Conservation (phyloP, 2,888 invertebrate genomes). For the Heliconius charithonia region DNA sequence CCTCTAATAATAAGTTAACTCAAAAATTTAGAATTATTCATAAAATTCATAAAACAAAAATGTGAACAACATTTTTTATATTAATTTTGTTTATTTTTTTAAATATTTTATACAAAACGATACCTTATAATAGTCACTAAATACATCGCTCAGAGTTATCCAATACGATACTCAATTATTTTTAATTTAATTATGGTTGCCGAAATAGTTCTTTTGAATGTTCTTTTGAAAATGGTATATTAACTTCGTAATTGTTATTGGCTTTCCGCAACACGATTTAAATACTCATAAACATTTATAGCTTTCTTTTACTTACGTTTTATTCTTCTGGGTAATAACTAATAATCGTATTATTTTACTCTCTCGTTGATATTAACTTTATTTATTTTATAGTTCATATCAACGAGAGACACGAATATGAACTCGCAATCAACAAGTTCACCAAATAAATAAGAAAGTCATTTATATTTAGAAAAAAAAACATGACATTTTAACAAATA, state of each 20-base stretch:
- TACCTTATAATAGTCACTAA: conserved; percentile 1
- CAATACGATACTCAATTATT: conserved; percentile 41
- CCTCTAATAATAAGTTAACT: no score
- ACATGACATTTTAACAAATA: not conserved
- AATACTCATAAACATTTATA: conserved; percentile 55
- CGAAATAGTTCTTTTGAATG: conserved; percentile 44
- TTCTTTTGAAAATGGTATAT: conserved; percentile 40
- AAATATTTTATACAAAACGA: not conserved
- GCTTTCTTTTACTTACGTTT: conserved; percentile 40
- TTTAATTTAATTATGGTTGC: conserved; percentile 38
- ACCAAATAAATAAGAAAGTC: no score
- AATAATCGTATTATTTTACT: not conserved
- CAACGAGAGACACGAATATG: no score
- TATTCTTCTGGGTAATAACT: conserved; percentile 29
- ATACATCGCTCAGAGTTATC: not conserved
- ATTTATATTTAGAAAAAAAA: not conserved
- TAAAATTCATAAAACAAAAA: not conserved
- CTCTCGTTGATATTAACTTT: no score
- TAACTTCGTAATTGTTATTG: conserved; percentile 52
- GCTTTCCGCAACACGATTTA: conserved; percentile 52
- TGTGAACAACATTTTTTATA: no score
- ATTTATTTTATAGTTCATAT: no score
- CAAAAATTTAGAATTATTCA: no score
- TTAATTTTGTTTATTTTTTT: no score
- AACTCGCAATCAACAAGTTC: no score